A percentile compares a stretch with the other conserved stretches of the same genome.
Conservation (phyloP, 1,140 invertebrate species). For the Danaus melanippus region DNA sequence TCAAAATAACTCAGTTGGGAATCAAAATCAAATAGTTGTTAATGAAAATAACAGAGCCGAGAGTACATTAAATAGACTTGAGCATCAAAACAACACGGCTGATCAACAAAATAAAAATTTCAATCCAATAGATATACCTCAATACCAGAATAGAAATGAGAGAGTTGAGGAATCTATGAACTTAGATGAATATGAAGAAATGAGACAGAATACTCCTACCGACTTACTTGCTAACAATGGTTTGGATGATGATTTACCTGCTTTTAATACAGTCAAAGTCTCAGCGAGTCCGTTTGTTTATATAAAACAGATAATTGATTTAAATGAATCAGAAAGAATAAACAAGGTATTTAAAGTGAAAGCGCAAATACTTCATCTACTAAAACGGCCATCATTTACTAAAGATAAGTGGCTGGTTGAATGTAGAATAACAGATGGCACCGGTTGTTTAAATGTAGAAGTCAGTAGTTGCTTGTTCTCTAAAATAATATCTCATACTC, state of each 20-base stretch:
- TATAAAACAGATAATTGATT: slow-evolving; percentile 59
- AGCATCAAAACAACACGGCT: slow-evolving; percentile 18
- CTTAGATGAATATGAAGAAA: slow-evolving; percentile 29
- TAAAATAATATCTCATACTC: slow-evolving; percentile 49
- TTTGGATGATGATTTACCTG: neutral
- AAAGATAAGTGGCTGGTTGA: slow-evolving; percentile 53
- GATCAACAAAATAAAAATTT: slow-evolving; percentile 16
- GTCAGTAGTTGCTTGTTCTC: slow-evolving; percentile 55
- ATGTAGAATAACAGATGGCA: slow-evolving; percentile 58
- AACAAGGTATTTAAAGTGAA: slow-evolving; percentile 40
- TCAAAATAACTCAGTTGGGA: slow-evolving; percentile 4
- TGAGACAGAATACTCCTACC: too few species aligned
- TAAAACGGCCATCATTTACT: slow-evolving; percentile 49
- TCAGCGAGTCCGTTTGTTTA: slow-evolving; percentile 52
- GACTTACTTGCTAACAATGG: too few species aligned
- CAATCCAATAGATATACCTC: neutral
- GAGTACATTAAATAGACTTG: neutral
- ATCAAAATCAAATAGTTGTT: slow-evolving; percentile 3
- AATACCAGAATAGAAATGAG: slow-evolving; percentile 14
- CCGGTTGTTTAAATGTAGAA: slow-evolving; percentile 50
- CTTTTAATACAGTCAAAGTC: slow-evolving; percentile 15
- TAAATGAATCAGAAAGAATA: slow-evolving; percentile 19
- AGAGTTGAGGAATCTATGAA: slow-evolving; percentile 36
- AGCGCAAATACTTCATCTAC: slow-evolving; percentile 51
- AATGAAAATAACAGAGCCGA: slow-evolving; percentile 8